These are phyloP conservation scores for Saccopteryx bilineata DNA, from an alignment of 2,113 vertebrate species.

Conservation along the genomic window DNA sequence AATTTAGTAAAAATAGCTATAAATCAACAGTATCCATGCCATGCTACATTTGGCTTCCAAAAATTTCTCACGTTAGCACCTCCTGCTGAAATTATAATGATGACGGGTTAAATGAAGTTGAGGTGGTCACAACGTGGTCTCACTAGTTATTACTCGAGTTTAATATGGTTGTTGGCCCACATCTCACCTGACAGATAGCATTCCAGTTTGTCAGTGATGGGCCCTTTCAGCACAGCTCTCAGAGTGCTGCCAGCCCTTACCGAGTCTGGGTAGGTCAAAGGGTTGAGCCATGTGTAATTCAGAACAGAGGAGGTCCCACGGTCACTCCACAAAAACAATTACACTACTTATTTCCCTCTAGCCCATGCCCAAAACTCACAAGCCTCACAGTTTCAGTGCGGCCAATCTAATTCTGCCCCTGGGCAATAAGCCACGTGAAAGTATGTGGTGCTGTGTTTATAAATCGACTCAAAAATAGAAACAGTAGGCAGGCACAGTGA, in stretches of 20 bases:
- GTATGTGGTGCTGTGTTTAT: constrained; percentile 92
- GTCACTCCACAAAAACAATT: constrained; percentile 92
- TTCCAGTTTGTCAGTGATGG: constrained; percentile 88
- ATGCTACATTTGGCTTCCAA: constrained; percentile 75
- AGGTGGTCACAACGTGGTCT: constrained; percentile 83
- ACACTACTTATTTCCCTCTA: constrained; percentile 90
- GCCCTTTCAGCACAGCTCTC: constrained; percentile 88
- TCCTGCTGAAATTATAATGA: constrained; percentile 85
- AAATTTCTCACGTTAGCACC: constrained; percentile 81
- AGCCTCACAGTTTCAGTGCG: constrained; percentile 88
- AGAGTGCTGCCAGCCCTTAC: constrained; percentile 88
- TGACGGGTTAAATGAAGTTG: constrained; percentile 84
- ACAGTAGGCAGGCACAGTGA: constrained; percentile 92
- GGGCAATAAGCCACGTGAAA: constrained; percentile 90
- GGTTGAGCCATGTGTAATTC: constrained; percentile 92
- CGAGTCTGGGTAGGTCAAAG: constrained; percentile 90
- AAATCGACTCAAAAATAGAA: constrained; percentile 94
- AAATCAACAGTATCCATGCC: constrained; percentile 64
- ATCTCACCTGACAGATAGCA: constrained; percentile 91
- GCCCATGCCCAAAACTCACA: constrained; percentile 89
- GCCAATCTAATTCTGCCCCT: constrained; percentile 87
- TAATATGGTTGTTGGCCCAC: constrained; percentile 87
- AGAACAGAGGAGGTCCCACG: constrained; percentile 91
- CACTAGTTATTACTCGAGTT: constrained; percentile 86
- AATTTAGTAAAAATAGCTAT: constrained; percentile 68